Percentiles rank a stretch among this genome's conserved stretches.
phyloP scores from a whole-genome alignment of 2,797 vertebrate genomes.

The Coilia nasus region DNA sequence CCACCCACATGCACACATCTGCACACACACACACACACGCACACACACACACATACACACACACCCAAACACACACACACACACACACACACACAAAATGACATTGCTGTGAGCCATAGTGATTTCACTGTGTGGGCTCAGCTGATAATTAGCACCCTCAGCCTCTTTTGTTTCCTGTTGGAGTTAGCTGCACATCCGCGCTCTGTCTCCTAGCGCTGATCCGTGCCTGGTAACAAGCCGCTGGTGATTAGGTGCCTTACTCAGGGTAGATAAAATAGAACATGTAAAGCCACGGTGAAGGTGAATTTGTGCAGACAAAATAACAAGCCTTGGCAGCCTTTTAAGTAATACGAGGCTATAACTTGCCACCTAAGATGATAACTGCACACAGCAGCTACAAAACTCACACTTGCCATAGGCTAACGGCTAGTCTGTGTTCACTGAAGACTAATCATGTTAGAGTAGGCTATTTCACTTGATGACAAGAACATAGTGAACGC shows the following conservation, averaged over 20 bases:
- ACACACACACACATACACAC: not conserved
- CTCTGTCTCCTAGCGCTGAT: not conserved
- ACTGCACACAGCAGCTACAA: too few species aligned
- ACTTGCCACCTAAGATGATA: too few species aligned
- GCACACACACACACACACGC: not conserved
- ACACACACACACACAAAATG: conserved; percentile 12
- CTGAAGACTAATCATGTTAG: too few species aligned
- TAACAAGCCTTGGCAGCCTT: too few species aligned
- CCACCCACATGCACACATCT: conserved; percentile 15
- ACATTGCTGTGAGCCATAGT: conserved; percentile 8
- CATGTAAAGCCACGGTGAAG: not conserved
- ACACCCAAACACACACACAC: conserved; percentile 12
- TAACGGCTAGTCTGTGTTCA: too few species aligned
- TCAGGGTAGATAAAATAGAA: not conserved
- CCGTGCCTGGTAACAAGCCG: not conserved
- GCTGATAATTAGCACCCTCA: conserved; percentile 50
- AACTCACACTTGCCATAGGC: too few species aligned
- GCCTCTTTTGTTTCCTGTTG: conserved; percentile 39
- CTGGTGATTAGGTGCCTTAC: not conserved
- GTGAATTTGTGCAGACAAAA: not conserved
- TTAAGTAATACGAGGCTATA: too few species aligned
- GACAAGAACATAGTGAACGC: too few species aligned
- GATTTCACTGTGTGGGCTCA: conserved; percentile 37
- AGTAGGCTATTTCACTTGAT: too few species aligned
- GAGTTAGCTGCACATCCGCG: conserved; percentile 6